Conservation (phyloP, 1,140 invertebrate species). For the Oreohelix idahoensis region DNA sequence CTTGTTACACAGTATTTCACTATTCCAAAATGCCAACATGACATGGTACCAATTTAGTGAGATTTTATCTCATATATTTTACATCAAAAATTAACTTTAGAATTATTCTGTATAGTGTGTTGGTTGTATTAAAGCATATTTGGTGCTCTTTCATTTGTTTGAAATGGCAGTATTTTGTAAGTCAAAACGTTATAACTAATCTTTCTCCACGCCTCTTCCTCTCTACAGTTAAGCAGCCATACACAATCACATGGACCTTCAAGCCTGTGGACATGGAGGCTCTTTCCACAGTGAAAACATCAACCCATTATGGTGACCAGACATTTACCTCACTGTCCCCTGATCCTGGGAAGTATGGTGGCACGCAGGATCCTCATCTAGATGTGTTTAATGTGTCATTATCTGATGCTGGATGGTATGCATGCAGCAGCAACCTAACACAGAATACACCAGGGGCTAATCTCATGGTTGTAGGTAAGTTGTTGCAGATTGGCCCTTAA, state of each 20-base stretch:
- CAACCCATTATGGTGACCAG: not conserved
- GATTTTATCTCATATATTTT: no score
- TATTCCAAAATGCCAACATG: no score
- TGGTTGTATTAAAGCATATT: no score
- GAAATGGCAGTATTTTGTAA: no score
- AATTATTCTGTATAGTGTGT: no score
- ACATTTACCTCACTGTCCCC: not conserved
- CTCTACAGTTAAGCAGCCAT: not conserved
- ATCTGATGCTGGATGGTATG: constrained; percentile 24
- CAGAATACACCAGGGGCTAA: not conserved
- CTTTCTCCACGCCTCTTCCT: not conserved
- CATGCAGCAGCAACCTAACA: constrained; percentile 31
- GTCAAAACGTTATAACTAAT: no score
- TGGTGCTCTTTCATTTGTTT: no score
- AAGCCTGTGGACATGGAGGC: not conserved
- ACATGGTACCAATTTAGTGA: no score
- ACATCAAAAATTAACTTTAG: no score
- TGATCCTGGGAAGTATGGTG: not conserved
- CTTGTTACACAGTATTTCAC: no score
- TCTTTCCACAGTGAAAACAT: not conserved
- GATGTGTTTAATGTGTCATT: not conserved
- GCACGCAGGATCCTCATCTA: constrained; percentile 1
- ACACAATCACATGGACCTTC: constrained; percentile 23
- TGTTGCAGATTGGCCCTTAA: no score
- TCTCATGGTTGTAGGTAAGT: constrained; percentile 30